Percentiles rank a stretch among this genome's conserved stretches.
phyloP scores from a whole-genome alignment of 2,113 vertebrate species.

The Nothobranchius kuhntae region DNA sequence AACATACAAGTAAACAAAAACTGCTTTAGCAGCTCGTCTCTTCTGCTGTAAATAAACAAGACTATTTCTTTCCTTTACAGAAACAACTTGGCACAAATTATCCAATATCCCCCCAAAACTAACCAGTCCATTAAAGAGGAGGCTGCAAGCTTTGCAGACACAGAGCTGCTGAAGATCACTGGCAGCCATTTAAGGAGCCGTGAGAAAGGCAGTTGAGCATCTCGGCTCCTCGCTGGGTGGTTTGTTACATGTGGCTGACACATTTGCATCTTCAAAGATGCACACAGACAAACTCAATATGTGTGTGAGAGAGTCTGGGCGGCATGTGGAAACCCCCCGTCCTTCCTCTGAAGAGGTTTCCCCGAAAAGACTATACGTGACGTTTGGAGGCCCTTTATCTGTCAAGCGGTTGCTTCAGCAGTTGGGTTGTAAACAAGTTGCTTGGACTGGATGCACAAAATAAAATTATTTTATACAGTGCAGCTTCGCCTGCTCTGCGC shows the following conservation, averaged over 20 bases:
- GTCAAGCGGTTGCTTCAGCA: constrained; percentile 45
- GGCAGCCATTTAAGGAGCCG: constrained; percentile 66
- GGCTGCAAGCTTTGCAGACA: constrained; percentile 49
- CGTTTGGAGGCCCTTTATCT: constrained; percentile 57
- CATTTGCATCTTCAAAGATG: constrained; percentile 79
- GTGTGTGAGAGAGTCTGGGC: constrained; percentile 69
- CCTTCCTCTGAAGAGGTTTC: constrained; percentile 57
- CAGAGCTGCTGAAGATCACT: constrained; percentile 63
- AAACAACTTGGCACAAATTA: constrained; percentile 59
- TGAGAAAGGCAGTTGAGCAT: constrained; percentile 69
- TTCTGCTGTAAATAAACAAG: constrained; percentile 47
- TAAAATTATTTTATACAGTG: constrained; percentile 17
- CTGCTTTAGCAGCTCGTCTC: constrained; percentile 24
- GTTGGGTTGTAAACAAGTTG: constrained; percentile 55
- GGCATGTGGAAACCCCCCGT: constrained; percentile 69
- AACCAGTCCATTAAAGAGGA: constrained; percentile 49
- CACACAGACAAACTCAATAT: constrained; percentile 69
- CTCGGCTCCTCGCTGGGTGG: constrained; percentile 63
- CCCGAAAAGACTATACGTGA: constrained; percentile 24
- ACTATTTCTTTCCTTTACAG: constrained; percentile 27
- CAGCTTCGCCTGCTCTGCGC: constrained; percentile 40
- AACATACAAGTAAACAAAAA: background rate
- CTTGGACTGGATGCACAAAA: constrained; percentile 61
- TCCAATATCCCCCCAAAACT: constrained; percentile 56
- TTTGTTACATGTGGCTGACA: constrained; percentile 74